Evolutionary conservation across 2,113 vertebrate species (phyloP).

Genomic region (Mystacornis crossleyi): DNA sequence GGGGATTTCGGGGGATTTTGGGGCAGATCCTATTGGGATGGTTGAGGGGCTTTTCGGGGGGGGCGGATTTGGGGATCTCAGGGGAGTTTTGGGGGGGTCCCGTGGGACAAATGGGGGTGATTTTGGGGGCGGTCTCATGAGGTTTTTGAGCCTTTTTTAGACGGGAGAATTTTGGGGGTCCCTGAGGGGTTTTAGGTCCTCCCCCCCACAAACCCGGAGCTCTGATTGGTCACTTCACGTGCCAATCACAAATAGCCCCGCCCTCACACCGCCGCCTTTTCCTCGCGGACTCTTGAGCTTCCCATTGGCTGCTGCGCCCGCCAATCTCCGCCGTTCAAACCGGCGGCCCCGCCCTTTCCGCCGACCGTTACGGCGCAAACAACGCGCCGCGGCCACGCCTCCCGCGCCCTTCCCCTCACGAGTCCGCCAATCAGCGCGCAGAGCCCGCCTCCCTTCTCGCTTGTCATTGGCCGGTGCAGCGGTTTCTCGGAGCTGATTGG

Average conservation of each 20-base stretch:
- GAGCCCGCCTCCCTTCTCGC: not conserved
- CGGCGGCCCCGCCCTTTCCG: not conserved
- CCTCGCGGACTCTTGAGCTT: too few relatives aligned
- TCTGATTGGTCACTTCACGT: not conserved
- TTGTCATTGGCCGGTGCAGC: rapidly evolving
- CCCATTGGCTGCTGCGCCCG: not conserved
- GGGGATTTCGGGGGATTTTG: too few relatives aligned
- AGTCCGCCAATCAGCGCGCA: not conserved
- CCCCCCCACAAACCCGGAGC: too few relatives aligned
- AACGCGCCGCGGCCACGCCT: not conserved
- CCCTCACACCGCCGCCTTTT: too few relatives aligned
- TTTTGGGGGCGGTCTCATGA: too few relatives aligned
- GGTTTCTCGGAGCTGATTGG: not conserved
- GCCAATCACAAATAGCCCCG: not conserved
- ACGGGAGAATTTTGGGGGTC: not conserved
- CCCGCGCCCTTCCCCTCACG: not conserved
- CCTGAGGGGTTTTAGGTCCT: not conserved
- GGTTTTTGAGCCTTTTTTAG: not conserved
- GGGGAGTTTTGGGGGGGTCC: too few relatives aligned
- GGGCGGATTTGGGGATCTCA: too few relatives aligned
- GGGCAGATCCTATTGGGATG: too few relatives aligned
- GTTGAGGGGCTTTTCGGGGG: too few relatives aligned
- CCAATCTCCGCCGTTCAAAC: not conserved
- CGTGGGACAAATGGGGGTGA: too few relatives aligned
- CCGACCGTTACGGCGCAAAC: not conserved